Percentiles rank a stretch among this genome's conserved stretches.
These are phyloP conservation scores for Molanna angustata DNA, from an alignment of 2,888 invertebrate species.

Conservation along the genomic window DNA sequence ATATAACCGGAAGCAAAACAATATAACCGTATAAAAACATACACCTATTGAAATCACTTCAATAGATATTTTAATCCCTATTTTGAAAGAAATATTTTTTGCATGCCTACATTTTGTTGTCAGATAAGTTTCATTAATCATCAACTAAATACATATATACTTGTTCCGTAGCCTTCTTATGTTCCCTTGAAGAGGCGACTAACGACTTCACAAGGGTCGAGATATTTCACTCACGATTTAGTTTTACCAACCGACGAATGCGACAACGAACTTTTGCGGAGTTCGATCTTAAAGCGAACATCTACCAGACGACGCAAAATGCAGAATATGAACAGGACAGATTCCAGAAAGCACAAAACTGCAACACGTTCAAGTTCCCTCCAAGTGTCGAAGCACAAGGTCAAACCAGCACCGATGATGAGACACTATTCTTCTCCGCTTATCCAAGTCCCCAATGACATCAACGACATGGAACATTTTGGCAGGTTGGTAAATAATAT, in stretches of 20 bases:
- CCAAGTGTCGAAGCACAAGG: constrained; percentile 37
- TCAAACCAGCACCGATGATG: constrained; percentile 42
- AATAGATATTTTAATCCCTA: too few species aligned
- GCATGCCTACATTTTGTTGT: too few species aligned
- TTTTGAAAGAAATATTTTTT: too few species aligned
- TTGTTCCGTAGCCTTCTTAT: too few species aligned
- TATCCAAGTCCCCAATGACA: constrained; percentile 26
- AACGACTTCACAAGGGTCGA: constrained; percentile 36
- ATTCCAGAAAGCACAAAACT: constrained; percentile 34
- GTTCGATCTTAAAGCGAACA: constrained; percentile 35
- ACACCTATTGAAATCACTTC: too few species aligned
- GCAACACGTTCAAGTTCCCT: constrained; percentile 41
- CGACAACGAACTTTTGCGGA: constrained; percentile 46
- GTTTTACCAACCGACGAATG: constrained; percentile 60
- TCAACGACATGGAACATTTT: constrained; percentile 10
- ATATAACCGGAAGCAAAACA: too few species aligned
- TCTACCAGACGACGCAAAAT: constrained; percentile 32
- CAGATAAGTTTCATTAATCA: too few species aligned
- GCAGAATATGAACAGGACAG: constrained; percentile 25
- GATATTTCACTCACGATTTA: constrained; percentile 60
- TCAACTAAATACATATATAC: too few species aligned
- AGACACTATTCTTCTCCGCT: constrained; percentile 53
- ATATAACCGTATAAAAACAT: too few species aligned
- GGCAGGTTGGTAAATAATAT: not conserved
- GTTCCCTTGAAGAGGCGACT: constrained; percentile 49